Evolutionary conservation across 37 sponge, comb jelly and placozoan species (phyloP).

Genomic region (Mnemiopsis leidyi): DNA sequence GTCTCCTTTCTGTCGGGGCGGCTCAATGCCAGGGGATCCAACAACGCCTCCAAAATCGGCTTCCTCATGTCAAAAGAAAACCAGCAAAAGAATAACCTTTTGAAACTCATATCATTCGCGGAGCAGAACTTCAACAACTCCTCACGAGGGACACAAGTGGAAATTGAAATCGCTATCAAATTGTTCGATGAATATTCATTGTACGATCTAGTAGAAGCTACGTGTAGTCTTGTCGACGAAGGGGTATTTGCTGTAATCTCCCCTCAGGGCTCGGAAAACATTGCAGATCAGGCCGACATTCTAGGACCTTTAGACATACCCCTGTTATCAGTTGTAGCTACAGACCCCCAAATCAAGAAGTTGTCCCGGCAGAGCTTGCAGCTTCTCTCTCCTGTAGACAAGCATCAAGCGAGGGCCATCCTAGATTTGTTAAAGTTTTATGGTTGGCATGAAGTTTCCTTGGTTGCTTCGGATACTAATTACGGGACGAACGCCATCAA

Average conservation of each 20-base stretch:
- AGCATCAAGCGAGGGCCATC: not conserved
- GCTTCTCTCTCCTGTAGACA: not conserved
- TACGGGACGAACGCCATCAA: not conserved
- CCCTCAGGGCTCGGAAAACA: not conserved
- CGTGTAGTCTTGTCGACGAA: not conserved
- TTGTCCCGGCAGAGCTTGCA: not conserved
- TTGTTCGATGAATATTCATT: not conserved
- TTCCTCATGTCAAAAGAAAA: not conserved
- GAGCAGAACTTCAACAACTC: not conserved
- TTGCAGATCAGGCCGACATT: not conserved
- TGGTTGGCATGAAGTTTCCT: not conserved
- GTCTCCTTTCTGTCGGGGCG: not conserved
- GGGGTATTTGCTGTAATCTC: not conserved
- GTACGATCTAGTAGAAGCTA: conserved; percentile 9
- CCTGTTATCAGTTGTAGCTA: not conserved
- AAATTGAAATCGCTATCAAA: not conserved
- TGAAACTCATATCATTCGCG: not conserved
- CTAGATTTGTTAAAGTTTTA: conserved; percentile 49
- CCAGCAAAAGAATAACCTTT: not conserved
- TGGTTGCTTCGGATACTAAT: not conserved
- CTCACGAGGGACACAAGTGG: not conserved
- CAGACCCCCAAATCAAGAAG: not conserved
- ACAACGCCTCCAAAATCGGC: not conserved
- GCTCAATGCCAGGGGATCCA: not conserved
- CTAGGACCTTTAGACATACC: not conserved